phyloP scores from a whole-genome alignment of 2,113 vertebrate genomes.

The Athene noctua region DNA sequence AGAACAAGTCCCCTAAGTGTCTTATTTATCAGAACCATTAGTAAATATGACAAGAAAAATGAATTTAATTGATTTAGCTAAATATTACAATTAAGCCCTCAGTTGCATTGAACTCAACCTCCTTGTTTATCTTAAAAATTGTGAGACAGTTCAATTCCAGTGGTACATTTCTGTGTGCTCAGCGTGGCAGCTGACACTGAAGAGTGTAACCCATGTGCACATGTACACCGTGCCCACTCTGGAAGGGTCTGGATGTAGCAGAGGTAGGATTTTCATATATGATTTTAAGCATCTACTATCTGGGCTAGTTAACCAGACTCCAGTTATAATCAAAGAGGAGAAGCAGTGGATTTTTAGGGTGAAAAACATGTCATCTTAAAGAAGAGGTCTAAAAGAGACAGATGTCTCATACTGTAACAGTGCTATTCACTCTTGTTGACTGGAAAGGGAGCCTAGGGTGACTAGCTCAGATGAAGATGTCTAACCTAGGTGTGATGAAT shows the following conservation, averaged over 20 bases:
- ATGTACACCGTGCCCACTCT: not conserved
- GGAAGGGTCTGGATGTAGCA: not conserved
- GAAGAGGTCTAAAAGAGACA: constrained; percentile 9
- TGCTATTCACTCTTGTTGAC: not conserved
- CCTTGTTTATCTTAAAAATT: not conserved
- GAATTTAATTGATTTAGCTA: not conserved
- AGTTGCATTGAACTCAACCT: not conserved
- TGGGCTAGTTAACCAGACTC: not conserved
- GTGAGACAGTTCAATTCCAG: not conserved
- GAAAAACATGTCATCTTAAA: not conserved
- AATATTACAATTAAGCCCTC: not conserved
- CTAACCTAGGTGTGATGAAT: constrained; percentile 14
- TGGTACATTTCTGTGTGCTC: not conserved
- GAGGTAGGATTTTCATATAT: not conserved
- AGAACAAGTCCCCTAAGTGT: not conserved
- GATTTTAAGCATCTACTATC: not conserved
- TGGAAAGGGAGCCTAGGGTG: constrained; percentile 25
- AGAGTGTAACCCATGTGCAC: not conserved
- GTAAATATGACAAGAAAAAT: constrained; percentile 15
- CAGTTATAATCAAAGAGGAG: not conserved
- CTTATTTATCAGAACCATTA: not conserved
- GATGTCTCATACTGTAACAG: not conserved
- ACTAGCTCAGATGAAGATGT: constrained; percentile 15
- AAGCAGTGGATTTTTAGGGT: not conserved
- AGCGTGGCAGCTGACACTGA: not conserved